Percentiles rank a stretch among this genome's conserved stretches.
phyloP scores from a whole-genome alignment of 2,797 vertebrate genomes.

The Lithobates pipiens region DNA sequence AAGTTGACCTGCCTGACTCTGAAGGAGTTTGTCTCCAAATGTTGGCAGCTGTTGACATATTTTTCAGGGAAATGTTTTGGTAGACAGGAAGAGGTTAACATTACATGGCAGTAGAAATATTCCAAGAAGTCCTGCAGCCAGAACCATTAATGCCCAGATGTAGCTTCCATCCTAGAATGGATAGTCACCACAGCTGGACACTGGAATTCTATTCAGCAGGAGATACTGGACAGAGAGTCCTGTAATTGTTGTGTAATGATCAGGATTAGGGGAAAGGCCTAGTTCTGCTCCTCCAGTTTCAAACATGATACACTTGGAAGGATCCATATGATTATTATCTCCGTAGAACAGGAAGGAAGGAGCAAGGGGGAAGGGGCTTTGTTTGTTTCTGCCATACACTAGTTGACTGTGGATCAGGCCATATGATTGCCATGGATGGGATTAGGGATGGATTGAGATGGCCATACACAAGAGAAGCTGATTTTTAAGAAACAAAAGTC shows the following conservation, averaged over 20 bases:
- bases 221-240: not conserved
- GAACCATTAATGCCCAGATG: slow-evolving; percentile 36
- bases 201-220: slow-evolving; percentile 44
- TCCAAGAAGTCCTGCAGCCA: slow-evolving; percentile 37
- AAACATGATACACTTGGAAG: slow-evolving; percentile 41
- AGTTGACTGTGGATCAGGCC: not conserved
- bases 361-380: slow-evolving; percentile 19
- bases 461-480: too few relatives aligned
- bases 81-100: slow-evolving; percentile 27
- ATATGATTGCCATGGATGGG: not conserved
- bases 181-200: slow-evolving; percentile 48
- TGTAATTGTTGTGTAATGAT: slow-evolving; percentile 58
- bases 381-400: slow-evolving; percentile 24
- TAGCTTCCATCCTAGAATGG: not conserved
- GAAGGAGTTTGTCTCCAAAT: slow-evolving; percentile 2
- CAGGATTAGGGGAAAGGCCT: slow-evolving; percentile 41
- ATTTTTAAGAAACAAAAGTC: too few relatives aligned
- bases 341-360: slow-evolving; percentile 51
- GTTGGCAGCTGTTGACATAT: slow-evolving; percentile 19
- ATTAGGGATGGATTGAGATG: not conserved
- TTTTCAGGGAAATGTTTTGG: slow-evolving; percentile 12
- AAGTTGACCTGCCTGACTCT: slow-evolving; percentile 5
- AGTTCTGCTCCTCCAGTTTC: slow-evolving; percentile 40
- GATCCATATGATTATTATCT: slow-evolving; percentile 54
- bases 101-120: slow-evolving; percentile 35